A percentile compares a stretch with the other conserved stretches of the same genome.
Evolutionary conservation across 2,113 vertebrate species (phyloP).

Genomic region (Budorcas taxicolor): DNA sequence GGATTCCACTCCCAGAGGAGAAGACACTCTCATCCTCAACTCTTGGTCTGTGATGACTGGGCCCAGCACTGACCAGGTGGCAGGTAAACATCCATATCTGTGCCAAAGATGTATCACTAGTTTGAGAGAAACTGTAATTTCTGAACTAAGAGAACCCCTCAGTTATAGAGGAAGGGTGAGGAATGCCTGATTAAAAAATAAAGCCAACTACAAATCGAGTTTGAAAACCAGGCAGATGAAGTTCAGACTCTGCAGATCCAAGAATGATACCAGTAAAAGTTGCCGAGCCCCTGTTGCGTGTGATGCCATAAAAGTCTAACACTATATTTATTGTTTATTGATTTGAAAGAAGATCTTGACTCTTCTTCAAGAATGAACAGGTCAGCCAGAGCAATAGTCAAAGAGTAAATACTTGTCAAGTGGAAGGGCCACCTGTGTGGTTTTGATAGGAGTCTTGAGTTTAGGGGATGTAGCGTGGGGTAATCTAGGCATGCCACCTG

Average conservation of each 20-base stretch:
- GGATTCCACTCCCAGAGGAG: background rate
- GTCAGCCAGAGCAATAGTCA: background rate
- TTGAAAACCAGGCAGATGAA: background rate
- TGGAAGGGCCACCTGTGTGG: background rate
- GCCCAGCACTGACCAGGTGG: background rate
- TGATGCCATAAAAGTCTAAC: background rate
- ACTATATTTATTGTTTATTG: no score
- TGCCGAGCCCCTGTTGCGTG: background rate
- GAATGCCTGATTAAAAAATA: background rate
- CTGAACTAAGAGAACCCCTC: background rate
- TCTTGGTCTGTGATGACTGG: background rate
- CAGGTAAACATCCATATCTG: background rate
- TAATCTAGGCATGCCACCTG: background rate
- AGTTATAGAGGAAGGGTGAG: background rate
- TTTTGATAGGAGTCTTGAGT: background rate
- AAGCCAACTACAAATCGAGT: background rate
- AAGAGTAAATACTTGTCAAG: background rate
- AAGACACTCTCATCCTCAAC: background rate
- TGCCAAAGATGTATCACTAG: fast-evolving
- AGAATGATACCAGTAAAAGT: background rate
- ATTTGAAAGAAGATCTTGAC: background rate
- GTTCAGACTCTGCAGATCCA: background rate
- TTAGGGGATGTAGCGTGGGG: background rate
- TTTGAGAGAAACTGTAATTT: background rate
- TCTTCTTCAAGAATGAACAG: background rate